These are phyloP conservation scores for Subanguina moxae DNA, from an alignment of 1,140 invertebrate species.

Conservation along the genomic window DNA sequence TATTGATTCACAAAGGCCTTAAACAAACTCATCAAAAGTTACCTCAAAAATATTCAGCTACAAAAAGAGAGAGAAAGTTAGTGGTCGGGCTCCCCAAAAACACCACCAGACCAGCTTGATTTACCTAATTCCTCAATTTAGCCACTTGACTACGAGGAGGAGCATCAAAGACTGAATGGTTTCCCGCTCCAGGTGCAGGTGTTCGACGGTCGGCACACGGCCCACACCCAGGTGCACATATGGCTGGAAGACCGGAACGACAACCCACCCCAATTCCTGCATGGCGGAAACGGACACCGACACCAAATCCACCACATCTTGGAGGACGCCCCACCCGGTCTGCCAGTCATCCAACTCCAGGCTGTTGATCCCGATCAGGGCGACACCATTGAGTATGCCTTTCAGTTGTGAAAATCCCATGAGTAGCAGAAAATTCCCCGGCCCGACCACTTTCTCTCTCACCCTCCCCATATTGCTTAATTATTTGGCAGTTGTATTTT, in stretches of 20 bases:
- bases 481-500: neutral
- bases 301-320: conserved; percentile 29
- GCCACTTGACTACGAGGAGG: conserved; percentile 61
- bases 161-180: conserved; percentile 56
- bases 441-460: conserved; percentile 2
- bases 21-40: conserved; percentile 8
- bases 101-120: neutral
- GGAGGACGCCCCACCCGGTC: conserved; percentile 34
- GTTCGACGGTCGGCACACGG: conserved; percentile 66
- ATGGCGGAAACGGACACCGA: conserved; percentile 5
- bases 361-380: conserved; percentile 39
- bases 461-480: neutral
- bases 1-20: conserved; percentile 13
- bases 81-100: neutral
- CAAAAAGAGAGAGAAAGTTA: conserved; percentile 2
- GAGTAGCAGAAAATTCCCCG: neutral
- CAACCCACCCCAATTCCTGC: conserved; percentile 77
- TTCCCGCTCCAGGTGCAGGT: conserved; percentile 61
- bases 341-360: conserved; percentile 30
- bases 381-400: conserved; percentile 41
- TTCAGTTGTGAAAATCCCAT: neutral
- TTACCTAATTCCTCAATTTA: conserved; percentile 24
- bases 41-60: neutral
- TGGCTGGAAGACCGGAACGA: conserved; percentile 87
- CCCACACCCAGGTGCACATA: conserved; percentile 84